Evolutionary conservation across 1,140 invertebrate genomes (phyloP), one percentile per base, ranked within the genome.

Genomic region (Zaprionus nigranus): DNA sequence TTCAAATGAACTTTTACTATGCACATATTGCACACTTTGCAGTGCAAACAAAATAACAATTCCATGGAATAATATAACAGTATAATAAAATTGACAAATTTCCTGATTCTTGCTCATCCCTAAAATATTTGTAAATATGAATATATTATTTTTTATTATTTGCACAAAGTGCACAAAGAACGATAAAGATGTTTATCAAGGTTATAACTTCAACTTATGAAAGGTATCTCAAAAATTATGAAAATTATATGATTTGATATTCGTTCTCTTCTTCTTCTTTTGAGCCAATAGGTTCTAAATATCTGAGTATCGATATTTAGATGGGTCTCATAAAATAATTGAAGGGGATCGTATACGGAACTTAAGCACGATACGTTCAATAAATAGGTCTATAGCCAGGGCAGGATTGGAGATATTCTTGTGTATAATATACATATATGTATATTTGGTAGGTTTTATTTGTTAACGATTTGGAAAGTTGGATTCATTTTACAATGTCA

Each of bases 1-100:
- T 61, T 43, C n/a, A 61, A 61, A 11, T 17, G 24, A 24, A 51
- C 20, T 20, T 51, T 51, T 51, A 24, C 46, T 24, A 20, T 51
- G 46, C 20, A 51, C 17, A 11, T 3, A 13, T 51, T 51, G 20
- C 46, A 51, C n/a, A 51, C 46, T 22, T 11, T 17, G 22, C 20
- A 22, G 20, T 22, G 20, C 11, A 22, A 46, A 46, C 15, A 46
- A 15, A 51, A 51, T 51, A 49, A 51, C 46, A 51, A 24, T 51
- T 24, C 20, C 3, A 51, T 46, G 2, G 7, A 2, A n/a, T 7
- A 6, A 9, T 46, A 51, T 40, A 6, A 9, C 17, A 24, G 46
- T 13, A 11, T 51, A 13, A 51, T 51, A 24, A 22, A 20, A 51
- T 22, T 51, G 46, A 20, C 20, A 20, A 4, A 51, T 24, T 51